Base-by-base conservation (phyloP, 2,888 invertebrate species). In the Brachyptera risi region DNA sequence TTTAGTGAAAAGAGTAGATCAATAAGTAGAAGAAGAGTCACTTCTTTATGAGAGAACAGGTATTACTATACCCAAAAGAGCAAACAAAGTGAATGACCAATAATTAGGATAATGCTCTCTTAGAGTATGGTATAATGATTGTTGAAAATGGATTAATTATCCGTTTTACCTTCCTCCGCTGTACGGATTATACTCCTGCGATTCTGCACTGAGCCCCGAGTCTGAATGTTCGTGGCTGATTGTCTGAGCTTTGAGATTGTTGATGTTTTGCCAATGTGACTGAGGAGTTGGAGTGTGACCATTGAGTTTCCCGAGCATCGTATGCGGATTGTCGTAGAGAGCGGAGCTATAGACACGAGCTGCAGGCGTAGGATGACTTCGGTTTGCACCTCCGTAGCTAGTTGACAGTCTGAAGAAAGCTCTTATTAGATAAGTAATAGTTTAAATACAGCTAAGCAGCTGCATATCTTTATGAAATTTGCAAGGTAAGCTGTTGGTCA, bases 151-250 rank as follows among this genome's bases (percentile, higher is more conserved):
- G n/a, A n/a, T n/a, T n/a, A 40, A 49, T 17, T n/a, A 19, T 24
- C 19, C 38, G 7, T 61, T 67, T 69, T 73, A 85, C 86, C 85
- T 82, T 75, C 85, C 85, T 27, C 84, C 85, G 65, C 83, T 83
- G 74, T 86, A 85, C 37, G 85, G 83, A 42, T 47, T 64, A 72
- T 86, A 87, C 69, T 88, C 88, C 73, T 88, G 88, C 21, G 68
- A 68, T 74, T 88, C 88, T 17, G 85, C 86, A 49, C 88, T 88
- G 3, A 88, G 76, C 0, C 88, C 88, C 0, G 88, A 88, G 73
- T 88, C 88, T 0, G 87, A 87, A 69, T 88, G 88, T 69, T 88
- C 88, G 67, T 88, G 88, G 24, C 84, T 87, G 35, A 85, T 84
- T 21, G 40, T 24, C 17, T 61, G 56, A 1, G 44, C 23, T 49